These are phyloP conservation scores for Peromyscus attwateri DNA, from an alignment of 2,797 vertebrate species.

Conservation along the genomic window DNA sequence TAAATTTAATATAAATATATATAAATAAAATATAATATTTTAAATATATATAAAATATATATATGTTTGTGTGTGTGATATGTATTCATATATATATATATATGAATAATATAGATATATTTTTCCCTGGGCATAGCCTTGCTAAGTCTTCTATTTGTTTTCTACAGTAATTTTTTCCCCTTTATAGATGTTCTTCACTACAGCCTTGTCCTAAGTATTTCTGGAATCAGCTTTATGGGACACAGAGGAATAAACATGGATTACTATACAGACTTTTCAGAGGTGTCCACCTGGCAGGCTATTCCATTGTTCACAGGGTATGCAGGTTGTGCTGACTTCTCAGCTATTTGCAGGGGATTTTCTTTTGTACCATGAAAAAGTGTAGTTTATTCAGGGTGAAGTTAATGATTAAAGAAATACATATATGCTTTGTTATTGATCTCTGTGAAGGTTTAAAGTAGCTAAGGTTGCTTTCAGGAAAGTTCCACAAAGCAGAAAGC, in stretches of 20 bases:
- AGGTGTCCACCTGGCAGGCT: neutral
- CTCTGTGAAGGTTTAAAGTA: neutral
- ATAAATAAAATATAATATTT: no score
- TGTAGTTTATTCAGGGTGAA: neutral
- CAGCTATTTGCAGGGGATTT: neutral
- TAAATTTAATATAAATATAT: no score
- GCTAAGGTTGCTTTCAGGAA: conserved; percentile 33
- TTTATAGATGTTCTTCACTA: neutral
- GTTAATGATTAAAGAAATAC: neutral
- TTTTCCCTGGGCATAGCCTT: neutral
- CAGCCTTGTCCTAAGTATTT: neutral
- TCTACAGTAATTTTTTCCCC: neutral
- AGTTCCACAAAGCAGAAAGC: neutral
- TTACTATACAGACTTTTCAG: neutral
- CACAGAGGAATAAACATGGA: neutral
- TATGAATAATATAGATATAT: no score
- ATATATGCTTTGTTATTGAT: conserved; percentile 10
- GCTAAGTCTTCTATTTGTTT: neutral
- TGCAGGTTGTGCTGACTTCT: neutral
- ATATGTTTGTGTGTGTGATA: no score
- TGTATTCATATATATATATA: no score
- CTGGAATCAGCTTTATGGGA: neutral
- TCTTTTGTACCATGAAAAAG: neutral
- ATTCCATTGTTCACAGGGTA: neutral
- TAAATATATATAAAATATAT: no score